Percentiles rank a stretch among this genome's conserved stretches.
Conservation (phyloP, 2,888 invertebrate species). For the Resseliella maxima region DNA sequence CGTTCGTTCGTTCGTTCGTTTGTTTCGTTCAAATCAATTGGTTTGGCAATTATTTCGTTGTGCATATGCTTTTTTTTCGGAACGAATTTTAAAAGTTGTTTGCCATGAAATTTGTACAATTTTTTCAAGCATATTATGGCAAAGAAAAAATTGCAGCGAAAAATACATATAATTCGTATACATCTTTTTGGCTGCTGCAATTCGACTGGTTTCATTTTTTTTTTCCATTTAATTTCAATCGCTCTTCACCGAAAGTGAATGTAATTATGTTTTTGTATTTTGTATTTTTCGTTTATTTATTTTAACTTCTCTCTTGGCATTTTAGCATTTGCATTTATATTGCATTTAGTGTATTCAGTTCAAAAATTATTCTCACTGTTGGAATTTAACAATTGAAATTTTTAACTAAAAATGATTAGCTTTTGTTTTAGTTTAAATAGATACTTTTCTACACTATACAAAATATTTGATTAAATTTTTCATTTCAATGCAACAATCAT, state of each 20-base stretch:
- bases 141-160: background rate
- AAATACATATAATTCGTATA: background rate
- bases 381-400: conserved; percentile 38
- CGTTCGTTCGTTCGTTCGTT: too few relatives aligned
- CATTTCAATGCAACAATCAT: background rate
- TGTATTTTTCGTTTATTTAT: background rate
- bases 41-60: conserved; percentile 6
- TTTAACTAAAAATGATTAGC: background rate
- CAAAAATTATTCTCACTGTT: background rate
- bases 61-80: background rate
- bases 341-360: background rate
- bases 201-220: background rate
- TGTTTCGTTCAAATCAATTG: conserved; percentile 9
- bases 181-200: background rate
- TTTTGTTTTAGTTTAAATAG: background rate
- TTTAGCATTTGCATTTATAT: background rate
- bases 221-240: background rate
- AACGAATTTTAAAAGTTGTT: background rate
- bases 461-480: too few relatives aligned
- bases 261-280: background rate
- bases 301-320: background rate
- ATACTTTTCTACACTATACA: too few relatives aligned
- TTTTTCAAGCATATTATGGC: background rate
- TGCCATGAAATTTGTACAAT: conserved; percentile 13
- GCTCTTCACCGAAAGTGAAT: conserved; percentile 23